Base-by-base conservation (phyloP, 1,140 invertebrate species). In the Drosophila arawakana region DNA sequence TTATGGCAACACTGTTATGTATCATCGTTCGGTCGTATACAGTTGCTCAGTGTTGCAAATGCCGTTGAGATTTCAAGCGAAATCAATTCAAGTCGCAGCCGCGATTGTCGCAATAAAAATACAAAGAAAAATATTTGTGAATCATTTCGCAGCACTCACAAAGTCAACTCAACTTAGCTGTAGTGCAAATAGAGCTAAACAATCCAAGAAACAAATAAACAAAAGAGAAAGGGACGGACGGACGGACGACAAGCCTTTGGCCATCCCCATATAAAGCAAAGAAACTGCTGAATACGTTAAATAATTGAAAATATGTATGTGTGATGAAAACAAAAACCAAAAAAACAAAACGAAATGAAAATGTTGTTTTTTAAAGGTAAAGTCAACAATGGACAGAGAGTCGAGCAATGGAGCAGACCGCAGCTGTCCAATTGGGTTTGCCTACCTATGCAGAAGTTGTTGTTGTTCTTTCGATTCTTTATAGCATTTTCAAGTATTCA, bases 181-280 rank as follows among this genome's bases (percentile, higher is more conserved):
- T 39, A 79, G 76, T 70, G 81, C 82, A 86, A 86, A 86, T 88
- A 88, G 80, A 86, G 83, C 83, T 80, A 82, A 82, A 77, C 83
- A 74, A 88, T 77, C 50, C 73, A 72, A 70, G 21, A 68, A 73
- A 83, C 54, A 86, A 86, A 88, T 88, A 88, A 88, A 88, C 80
- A 82, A 35, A 47, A 4, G 25, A 30, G 2, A 5, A 1, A 5
- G 4, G 25, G 25, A 30, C 25, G 25, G 25, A 30, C 25, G 25
- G 25, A 30, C 44, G 5, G 49, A 15, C 49, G 68, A 77, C 77
- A 77, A 84, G 78, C 61, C 82, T 79, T 79, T 73, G 65, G 65
- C 78, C 78, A 30, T 30, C 25, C 25, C 25, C 25, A 69, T 85
- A 75, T 81, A 80, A 61, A 76, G 81, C 18, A 44, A 49, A 34